Evolutionary conservation across 2,113 vertebrate genomes (phyloP).

Genomic region (Coturnix japonica): DNA sequence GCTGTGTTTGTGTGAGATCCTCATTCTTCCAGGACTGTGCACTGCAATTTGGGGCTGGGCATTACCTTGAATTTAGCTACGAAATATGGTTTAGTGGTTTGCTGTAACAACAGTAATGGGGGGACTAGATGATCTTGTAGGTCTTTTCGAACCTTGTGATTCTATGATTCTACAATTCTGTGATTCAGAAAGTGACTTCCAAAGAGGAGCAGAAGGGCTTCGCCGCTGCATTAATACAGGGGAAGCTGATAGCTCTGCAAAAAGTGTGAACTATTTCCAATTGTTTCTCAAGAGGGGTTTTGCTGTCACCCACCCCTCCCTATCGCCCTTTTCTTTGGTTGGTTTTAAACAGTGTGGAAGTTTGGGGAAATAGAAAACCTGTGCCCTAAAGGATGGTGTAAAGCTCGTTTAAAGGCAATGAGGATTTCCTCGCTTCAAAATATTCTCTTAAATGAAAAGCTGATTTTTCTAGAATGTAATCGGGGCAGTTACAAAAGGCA

Average conservation of each 20-base stretch:
- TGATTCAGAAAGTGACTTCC: neutral
- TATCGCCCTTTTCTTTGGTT: neutral
- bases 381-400: neutral
- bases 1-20: rapidly evolving
- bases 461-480: slow-evolving; percentile 1
- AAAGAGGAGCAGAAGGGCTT: neutral
- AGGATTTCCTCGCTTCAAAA: neutral
- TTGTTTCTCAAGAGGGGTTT: neutral
- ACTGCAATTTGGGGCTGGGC: neutral
- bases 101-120: too few species aligned
- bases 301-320: neutral
- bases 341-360: neutral
- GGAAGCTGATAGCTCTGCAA: neutral
- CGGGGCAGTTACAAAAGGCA: neutral
- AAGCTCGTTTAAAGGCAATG: neutral
- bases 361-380: neutral
- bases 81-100: too few species aligned
- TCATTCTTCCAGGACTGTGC: neutral
- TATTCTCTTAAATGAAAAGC: neutral
- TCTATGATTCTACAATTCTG: too few species aligned
- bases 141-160: too few species aligned
- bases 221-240: neutral
- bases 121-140: too few species aligned
- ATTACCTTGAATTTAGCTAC: neutral
- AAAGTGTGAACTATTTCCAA: neutral